phyloP scores from a whole-genome alignment of 2,888 invertebrate genomes.

The Blastobasis adustella region DNA sequence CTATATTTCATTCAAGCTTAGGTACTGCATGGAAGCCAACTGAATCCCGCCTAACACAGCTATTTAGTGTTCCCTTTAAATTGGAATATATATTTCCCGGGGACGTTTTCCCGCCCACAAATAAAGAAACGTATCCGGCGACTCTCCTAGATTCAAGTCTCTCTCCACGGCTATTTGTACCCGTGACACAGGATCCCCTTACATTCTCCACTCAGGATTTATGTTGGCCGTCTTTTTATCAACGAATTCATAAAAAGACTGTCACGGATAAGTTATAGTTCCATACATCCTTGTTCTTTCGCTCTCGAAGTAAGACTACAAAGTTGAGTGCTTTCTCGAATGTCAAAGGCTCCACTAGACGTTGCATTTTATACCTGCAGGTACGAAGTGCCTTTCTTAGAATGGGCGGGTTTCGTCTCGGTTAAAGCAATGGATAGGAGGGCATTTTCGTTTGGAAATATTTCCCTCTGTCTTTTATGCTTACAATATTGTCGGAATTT shows the following conservation, averaged over 20 bases:
- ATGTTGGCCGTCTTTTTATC: slow-evolving; percentile 35
- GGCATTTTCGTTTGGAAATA: no score
- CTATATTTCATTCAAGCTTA: no score
- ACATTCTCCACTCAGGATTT: slow-evolving; percentile 44
- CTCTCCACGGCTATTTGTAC: slow-evolving; percentile 53
- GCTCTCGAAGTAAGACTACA: slow-evolving; percentile 6
- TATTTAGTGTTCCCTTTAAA: slow-evolving; percentile 31
- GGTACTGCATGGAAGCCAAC: no score
- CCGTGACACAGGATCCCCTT: slow-evolving; percentile 45
- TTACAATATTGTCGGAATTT: no score
- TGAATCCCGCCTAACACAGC: slow-evolving; percentile 7
- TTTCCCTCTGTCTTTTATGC: no score
- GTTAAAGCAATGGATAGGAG: no score
- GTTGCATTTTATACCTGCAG: not conserved
- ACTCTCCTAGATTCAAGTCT: slow-evolving; percentile 47
- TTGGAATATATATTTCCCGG: slow-evolving; percentile 42
- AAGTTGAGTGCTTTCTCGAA: slow-evolving; percentile 5
- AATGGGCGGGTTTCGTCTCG: no score
- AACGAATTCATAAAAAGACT: slow-evolving; percentile 28
- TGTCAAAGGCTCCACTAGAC: not conserved
- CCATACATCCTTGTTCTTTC: slow-evolving; percentile 12
- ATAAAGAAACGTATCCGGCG: slow-evolving; percentile 38
- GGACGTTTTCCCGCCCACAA: slow-evolving; percentile 27
- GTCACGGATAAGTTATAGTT: slow-evolving; percentile 27
- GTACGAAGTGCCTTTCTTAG: no score